Conservation (phyloP, 1,140 invertebrate genomes). For the Drosophila repleta region DNA sequence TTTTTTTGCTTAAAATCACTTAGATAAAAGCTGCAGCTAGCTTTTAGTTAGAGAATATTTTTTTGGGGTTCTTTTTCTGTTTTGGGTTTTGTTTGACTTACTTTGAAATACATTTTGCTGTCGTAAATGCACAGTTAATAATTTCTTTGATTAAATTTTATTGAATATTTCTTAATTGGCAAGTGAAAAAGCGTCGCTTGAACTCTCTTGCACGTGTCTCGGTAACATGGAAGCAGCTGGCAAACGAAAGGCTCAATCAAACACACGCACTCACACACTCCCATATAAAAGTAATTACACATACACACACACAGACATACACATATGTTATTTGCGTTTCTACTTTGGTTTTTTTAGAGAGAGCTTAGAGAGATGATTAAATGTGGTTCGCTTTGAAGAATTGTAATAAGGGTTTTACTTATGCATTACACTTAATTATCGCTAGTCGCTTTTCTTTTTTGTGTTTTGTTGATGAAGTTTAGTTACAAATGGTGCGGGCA, state of each 20-base stretch:
- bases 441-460: no score
- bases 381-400: constrained; percentile 10
- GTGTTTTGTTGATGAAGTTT: constrained; percentile 41
- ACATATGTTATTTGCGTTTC: constrained; percentile 9
- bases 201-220: constrained; percentile 12
- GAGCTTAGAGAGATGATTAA: constrained; percentile 20
- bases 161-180: not conserved
- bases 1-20: constrained; percentile 49
- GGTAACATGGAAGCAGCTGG: constrained; percentile 9
- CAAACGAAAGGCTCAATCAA: constrained; percentile 28
- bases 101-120: constrained; percentile 29
- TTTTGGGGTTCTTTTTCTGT: not conserved
- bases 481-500: constrained; percentile 56
- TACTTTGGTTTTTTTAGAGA: not conserved
- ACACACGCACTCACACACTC: constrained; percentile 17
- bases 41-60: constrained; percentile 33
- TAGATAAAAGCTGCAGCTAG: constrained; percentile 42
- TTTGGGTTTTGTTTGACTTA: not conserved
- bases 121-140: constrained; percentile 47
- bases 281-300: constrained; percentile 44
- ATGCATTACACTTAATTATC: constrained; percentile 23
- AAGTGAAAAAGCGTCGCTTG: constrained; percentile 15
- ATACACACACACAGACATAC: constrained; percentile 14
- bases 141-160: constrained; percentile 17
- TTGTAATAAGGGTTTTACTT: constrained; percentile 10